Percentiles rank a stretch among this genome's conserved stretches.
phyloP scores from a whole-genome alignment of 2,888 invertebrate species.

The Nasonovia ribisnigri region DNA sequence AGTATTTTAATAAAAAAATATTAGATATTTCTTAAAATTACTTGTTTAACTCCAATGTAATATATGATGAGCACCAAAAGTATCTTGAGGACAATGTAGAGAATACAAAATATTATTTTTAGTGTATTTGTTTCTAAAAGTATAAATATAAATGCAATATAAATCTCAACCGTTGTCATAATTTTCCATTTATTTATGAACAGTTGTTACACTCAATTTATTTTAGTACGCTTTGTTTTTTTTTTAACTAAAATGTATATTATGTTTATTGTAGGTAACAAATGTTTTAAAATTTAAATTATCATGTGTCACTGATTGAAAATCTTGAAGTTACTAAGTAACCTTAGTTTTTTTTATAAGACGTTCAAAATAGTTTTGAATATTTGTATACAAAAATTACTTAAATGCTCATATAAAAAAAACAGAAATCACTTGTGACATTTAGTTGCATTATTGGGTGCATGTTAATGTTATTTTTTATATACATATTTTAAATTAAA shows the following conservation, averaged over 20 bases:
- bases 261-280: neutral
- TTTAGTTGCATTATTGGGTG: neutral
- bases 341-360: neutral
- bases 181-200: constrained; percentile 37
- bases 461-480: neutral
- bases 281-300: neutral
- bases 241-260: neutral
- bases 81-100: neutral
- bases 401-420: neutral
- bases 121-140: neutral
- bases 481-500: neutral
- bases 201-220: constrained; percentile 16
- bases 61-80: neutral
- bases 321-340: neutral
- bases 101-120: constrained; percentile 26
- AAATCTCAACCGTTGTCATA: neutral
- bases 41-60: neutral
- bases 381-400: neutral
- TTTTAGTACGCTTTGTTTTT: neutral
- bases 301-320: neutral
- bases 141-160: neutral
- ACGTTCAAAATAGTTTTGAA: neutral
- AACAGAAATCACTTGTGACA: neutral
- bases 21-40: neutral
- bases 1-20: neutral